Evolutionary conservation across 2,113 vertebrate species (phyloP).

Genomic region (Dascyllus trimaculatus): DNA sequence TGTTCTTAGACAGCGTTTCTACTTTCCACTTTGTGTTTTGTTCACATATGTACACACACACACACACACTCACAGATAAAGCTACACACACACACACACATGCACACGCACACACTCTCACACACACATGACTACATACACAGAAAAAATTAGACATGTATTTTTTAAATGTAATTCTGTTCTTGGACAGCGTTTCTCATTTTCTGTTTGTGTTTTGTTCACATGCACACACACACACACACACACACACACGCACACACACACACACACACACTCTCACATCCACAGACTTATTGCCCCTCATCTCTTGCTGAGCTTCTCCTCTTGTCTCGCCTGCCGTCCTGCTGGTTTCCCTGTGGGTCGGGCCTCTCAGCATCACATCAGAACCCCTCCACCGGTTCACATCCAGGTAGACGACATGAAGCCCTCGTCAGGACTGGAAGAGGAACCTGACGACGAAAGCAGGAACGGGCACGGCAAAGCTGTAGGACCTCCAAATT

Average conservation of each 20-base stretch:
- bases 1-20: no score
- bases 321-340: constrained; percentile 43
- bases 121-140: not conserved
- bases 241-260: constrained; percentile 20
- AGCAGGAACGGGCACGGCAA: no score
- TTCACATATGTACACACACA: constrained; percentile 11
- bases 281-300: constrained; percentile 8
- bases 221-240: not conserved
- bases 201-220: not conserved
- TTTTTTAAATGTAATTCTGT: not conserved
- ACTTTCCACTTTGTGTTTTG: no score
- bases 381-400: constrained; percentile 27
- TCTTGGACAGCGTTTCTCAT: not conserved
- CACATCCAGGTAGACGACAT: constrained; percentile 20
- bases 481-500: not conserved
- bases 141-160: constrained; percentile 1
- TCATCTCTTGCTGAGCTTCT: constrained; percentile 41
- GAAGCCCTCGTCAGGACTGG: no score
- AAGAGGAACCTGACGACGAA: not conserved
- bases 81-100: not conserved
- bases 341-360: constrained; percentile 45
- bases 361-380: constrained; percentile 26
- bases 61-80: constrained; percentile 30
- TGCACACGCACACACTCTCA: not conserved
- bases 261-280: constrained; percentile 8